These are phyloP conservation scores for Cryptus viduatorius DNA, from an alignment of 2,888 invertebrate genomes.

Conservation along the genomic window DNA sequence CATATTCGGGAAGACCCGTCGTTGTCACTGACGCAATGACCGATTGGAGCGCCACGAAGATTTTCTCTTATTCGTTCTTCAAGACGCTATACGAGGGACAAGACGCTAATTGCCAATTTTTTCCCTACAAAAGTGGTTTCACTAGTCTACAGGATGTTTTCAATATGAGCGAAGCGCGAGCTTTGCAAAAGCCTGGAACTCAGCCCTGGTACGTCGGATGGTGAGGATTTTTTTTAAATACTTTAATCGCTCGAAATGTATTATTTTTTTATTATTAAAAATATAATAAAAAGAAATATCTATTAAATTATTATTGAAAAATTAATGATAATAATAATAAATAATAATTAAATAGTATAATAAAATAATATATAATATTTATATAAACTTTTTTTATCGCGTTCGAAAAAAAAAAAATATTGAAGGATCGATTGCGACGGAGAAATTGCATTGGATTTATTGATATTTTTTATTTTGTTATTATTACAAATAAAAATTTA, in stretches of 20 bases:
- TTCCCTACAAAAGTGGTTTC: constrained; percentile 96
- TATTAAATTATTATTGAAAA: no score
- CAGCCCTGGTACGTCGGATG: constrained; percentile 91
- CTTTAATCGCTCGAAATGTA: background rate
- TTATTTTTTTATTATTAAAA: constrained; percentile 3
- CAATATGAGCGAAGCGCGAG: constrained; percentile 91
- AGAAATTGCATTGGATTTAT: no score
- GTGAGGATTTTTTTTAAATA: constrained; percentile 84
- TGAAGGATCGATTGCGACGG: no score
- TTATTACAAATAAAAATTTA: no score
- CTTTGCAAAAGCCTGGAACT: constrained; percentile 87
- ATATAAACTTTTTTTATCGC: background rate
- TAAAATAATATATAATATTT: background rate
- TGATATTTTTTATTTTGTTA: no score
- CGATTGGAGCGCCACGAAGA: constrained; percentile 92
- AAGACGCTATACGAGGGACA: constrained; percentile 89
- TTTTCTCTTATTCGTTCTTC: constrained; percentile 94
- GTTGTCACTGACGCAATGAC: constrained; percentile 93
- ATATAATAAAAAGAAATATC: background rate
- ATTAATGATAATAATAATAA: no score
- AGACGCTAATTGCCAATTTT: constrained; percentile 93
- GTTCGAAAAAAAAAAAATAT: no score
- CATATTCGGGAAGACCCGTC: constrained; percentile 92
- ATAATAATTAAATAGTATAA: no score
- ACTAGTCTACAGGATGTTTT: constrained; percentile 92